Percentiles rank a stretch among this genome's conserved stretches.
Evolutionary conservation across 2,797 vertebrate species (phyloP).

Genomic region (Esox masquinongy): DNA sequence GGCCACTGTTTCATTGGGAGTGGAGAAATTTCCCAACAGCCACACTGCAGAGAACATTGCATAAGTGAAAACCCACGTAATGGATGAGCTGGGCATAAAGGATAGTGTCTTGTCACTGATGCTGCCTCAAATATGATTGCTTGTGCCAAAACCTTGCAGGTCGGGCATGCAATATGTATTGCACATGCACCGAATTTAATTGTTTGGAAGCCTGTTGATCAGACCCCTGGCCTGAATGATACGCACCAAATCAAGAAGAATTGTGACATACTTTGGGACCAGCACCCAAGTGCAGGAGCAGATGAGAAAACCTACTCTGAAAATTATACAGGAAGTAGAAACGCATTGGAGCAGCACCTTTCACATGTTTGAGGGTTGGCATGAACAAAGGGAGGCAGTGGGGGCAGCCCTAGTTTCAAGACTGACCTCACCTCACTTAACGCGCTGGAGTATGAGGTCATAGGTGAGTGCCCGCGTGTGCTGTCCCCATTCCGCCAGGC

Average conservation of each 20-base stretch:
- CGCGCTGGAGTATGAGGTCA: conserved; percentile 1
- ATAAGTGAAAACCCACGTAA: background rate
- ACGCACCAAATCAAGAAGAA: conserved; percentile 11
- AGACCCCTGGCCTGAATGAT: conserved; percentile 6
- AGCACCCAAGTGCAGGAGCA: background rate
- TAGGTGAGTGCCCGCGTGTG: background rate
- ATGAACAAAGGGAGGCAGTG: background rate
- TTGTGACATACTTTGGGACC: conserved; percentile 18
- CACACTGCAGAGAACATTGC: conserved; percentile 22
- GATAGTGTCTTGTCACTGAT: conserved; percentile 23
- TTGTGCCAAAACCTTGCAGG: background rate
- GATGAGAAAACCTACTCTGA: background rate
- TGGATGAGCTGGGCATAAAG: conserved; percentile 16
- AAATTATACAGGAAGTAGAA: conserved; percentile 9
- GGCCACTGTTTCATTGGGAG: conserved; percentile 8
- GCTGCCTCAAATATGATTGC: conserved; percentile 27
- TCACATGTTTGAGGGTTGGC: background rate
- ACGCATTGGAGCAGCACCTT: conserved; percentile 12
- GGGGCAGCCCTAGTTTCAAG: background rate
- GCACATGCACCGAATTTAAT: conserved; percentile 14
- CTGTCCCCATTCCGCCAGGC: conserved; percentile 5
- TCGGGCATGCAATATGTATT: conserved; percentile 10
- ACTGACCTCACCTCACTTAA: background rate
- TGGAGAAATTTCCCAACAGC: conserved; percentile 15
- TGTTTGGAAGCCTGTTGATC: conserved; percentile 26